phyloP scores from a whole-genome alignment of 2,888 invertebrate genomes.

The Vanessa cardui region DNA sequence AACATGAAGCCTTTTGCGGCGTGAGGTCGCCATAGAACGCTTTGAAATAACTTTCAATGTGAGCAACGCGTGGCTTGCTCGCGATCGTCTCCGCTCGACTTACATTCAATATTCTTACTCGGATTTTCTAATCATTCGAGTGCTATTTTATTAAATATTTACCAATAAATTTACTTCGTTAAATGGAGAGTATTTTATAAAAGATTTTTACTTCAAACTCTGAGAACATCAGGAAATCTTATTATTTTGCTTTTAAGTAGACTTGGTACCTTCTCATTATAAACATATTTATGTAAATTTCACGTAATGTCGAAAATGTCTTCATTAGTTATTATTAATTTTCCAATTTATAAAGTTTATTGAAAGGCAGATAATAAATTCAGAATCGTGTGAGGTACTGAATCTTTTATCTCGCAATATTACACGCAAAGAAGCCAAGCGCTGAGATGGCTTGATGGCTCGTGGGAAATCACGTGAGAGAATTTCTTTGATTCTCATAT shows the following conservation, averaged over 20 bases:
- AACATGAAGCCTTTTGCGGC: constrained; percentile 30
- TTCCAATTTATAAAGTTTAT: neutral
- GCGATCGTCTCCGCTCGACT: constrained; percentile 15
- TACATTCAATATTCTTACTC: constrained; percentile 25
- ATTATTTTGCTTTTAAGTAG: too few species aligned
- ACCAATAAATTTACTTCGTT: neutral
- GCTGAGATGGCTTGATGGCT: constrained; percentile 19
- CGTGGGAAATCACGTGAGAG: constrained; percentile 33
- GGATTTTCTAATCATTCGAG: constrained; percentile 20
- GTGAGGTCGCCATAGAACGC: constrained; percentile 24
- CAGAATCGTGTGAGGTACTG: neutral
- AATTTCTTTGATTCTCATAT: constrained; percentile 29
- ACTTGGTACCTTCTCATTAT: too few species aligned
- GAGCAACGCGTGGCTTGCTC: constrained; percentile 16
- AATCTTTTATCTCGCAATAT: constrained; percentile 10
- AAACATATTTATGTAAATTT: too few species aligned
- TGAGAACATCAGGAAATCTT: too few species aligned
- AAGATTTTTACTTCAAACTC: too few species aligned
- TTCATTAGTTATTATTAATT: too few species aligned
- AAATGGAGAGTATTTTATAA: neutral
- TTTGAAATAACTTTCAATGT: constrained; percentile 22
- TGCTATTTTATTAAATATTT: constrained; percentile 4
- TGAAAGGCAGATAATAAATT: neutral
- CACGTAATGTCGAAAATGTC: too few species aligned
- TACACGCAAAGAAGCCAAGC: constrained; percentile 10